Evolutionary conservation across 1,140 invertebrate genomes (phyloP).

Genomic region (Micrasema longulum): DNA sequence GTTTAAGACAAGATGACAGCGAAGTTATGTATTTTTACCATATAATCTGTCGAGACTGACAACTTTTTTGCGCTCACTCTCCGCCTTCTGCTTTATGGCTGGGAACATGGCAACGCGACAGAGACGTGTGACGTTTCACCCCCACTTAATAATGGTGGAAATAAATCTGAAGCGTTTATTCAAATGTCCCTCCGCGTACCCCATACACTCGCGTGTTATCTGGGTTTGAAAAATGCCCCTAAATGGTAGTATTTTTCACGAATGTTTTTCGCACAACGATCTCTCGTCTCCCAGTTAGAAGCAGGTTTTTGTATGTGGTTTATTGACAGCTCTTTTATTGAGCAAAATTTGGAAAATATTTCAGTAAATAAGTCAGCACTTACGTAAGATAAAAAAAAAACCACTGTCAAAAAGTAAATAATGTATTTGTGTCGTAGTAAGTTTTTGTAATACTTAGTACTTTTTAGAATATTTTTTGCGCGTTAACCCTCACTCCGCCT

Average conservation of each 20-base stretch:
- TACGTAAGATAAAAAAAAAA: no score
- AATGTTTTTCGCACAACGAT: slow-evolving; percentile 22
- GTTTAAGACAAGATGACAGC: slow-evolving; percentile 22
- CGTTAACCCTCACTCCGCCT: no score
- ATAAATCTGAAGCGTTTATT: slow-evolving; percentile 38
- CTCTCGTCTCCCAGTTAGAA: not conserved
- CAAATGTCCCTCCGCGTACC: slow-evolving; percentile 17
- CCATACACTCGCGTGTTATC: slow-evolving; percentile 27
- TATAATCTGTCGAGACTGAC: slow-evolving; percentile 20
- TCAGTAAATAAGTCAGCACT: no score
- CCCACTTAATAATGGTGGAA: slow-evolving; percentile 26
- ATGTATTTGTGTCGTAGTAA: no score
- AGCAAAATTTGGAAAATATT: no score
- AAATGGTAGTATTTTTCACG: slow-evolving; percentile 25
- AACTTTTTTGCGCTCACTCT: not conserved
- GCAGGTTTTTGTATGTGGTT: not conserved
- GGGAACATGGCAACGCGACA: slow-evolving; percentile 8
- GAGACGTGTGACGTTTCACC: slow-evolving; percentile 26
- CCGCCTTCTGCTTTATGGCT: slow-evolving; percentile 28
- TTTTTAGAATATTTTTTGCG: no score
- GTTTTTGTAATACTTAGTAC: no score
- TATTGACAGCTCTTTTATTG: no score
- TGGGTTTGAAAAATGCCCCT: slow-evolving; percentile 22
- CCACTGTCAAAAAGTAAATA: no score
- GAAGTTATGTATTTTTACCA: slow-evolving; percentile 5